Evolutionary conservation across 2,113 vertebrate species (phyloP).

Genomic region (Catagonus wagneri): DNA sequence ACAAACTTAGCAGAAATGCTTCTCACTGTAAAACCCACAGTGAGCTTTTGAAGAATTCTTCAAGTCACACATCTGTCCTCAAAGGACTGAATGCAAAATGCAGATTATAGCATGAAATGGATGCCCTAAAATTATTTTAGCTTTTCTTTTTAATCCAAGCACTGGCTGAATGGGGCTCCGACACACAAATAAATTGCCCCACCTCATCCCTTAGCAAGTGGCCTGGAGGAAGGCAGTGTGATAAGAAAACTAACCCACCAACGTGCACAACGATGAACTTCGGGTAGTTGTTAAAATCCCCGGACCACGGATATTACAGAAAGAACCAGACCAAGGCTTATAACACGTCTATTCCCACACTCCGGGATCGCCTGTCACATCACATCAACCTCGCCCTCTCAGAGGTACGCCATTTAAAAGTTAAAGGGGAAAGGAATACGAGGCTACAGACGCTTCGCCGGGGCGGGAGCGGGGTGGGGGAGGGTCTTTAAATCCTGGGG

Average conservation of each 20-base stretch:
- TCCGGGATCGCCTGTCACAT: not conserved
- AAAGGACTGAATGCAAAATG: not conserved
- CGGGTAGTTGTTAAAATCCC: not conserved
- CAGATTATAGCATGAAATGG: not conserved
- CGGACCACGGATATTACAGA: not conserved
- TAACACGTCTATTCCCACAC: not conserved
- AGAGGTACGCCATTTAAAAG: constrained; percentile 12
- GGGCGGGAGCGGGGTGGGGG: too few relatives aligned
- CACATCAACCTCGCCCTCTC: not conserved
- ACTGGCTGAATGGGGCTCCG: not conserved
- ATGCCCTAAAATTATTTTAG: not conserved
- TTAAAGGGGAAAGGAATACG: not conserved
- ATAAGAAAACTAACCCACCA: not conserved
- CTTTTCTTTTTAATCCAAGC: not conserved
- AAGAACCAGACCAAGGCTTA: not conserved
- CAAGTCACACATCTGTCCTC: constrained; percentile 2
- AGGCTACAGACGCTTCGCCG: not conserved
- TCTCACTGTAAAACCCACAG: constrained; percentile 41
- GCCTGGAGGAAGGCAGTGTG: not conserved
- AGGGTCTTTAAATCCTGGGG: not conserved
- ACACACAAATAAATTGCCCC: not conserved
- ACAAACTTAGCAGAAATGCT: constrained; percentile 51
- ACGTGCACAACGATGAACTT: not conserved
- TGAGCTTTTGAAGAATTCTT: constrained; percentile 35
- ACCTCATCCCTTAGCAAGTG: not conserved